Evolutionary conservation across 2,797 vertebrate genomes (phyloP), one percentile per base, ranked within the genome.

Genomic region (Pyrocephalus nanus): DNA sequence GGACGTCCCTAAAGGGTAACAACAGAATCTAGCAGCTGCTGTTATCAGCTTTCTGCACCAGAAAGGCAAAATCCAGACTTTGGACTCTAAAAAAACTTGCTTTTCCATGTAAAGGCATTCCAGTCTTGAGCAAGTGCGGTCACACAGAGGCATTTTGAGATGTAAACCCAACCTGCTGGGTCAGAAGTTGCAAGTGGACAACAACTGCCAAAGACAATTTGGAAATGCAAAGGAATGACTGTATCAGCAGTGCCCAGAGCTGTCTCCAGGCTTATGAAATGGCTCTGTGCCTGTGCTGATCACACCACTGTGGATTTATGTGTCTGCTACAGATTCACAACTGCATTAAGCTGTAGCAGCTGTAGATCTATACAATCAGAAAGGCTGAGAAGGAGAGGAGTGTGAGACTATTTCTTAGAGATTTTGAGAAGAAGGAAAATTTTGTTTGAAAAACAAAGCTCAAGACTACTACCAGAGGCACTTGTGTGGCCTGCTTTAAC

Each of bases 1-100:
- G 74, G 53, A 87, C 82, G 67, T 89, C 77, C 80, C 81, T 89
- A 71, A 93, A 89, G 29, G 58, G 47, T 65, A 95, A 78, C 77
- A 82, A 79, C 55, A 92, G 85, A 73, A 85, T 91, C 6, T 43
- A 73, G 23, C 0, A 9, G 51, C 77, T 95, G 86, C 77, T 86
- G 9, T 75, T 92, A 61, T 47, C 70, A 84, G 43, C 20, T 36
- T 86, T 82, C 74, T 82, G 64, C 64, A 65, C 29, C 53, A 85
- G 64, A 55, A 82, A 88, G 27, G 23, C 67, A 79, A 84, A 84
- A 78, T n/a, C 26, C 25, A 83, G 61, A 32, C 21, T 83, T 38
- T 11, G 15, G 73, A 54, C 13, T 45, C 16, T 1, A 42, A 34
- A 51, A 38, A 20, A 15, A 12, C 4, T 12, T n/a, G 50, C 15